Conservation (phyloP, 30 jellyfish, hydroid and myxozoan species). For the Hydra vulgaris region DNA sequence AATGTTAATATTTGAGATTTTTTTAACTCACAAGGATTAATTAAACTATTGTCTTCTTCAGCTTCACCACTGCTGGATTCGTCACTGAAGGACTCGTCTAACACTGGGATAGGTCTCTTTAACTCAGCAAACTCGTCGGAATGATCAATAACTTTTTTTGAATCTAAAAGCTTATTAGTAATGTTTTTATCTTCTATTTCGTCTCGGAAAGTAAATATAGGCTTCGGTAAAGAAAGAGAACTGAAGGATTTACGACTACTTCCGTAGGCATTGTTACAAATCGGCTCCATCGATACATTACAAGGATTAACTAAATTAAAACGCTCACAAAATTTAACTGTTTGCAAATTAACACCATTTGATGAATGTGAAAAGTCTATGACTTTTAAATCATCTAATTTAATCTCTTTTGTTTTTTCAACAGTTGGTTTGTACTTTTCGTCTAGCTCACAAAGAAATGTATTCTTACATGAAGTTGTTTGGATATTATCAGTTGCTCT, state of each 20-base stretch:
- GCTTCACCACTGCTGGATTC: not conserved
- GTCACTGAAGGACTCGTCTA: not conserved
- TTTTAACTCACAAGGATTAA: not conserved
- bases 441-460: slow-evolving; percentile 5
- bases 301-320: slow-evolving; percentile 19
- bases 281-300: not conserved
- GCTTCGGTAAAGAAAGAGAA: slow-evolving; percentile 18
- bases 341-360: slow-evolving; percentile 19
- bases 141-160: not conserved
- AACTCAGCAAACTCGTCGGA: slow-evolving; percentile 4
- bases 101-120: not conserved
- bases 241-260: slow-evolving; percentile 9
- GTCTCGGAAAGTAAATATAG: not conserved
- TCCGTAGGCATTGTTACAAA: slow-evolving; percentile 4
- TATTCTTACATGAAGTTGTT: not conserved
- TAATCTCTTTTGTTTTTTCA: not conserved
- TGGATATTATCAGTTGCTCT: slow-evolving; percentile 1
- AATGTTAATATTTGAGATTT: not conserved
- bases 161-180: not conserved
- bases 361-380: slow-evolving; percentile 12
- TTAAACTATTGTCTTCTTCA: not conserved
- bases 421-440: slow-evolving; percentile 14
- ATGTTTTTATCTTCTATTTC: not conserved
- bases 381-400: not conserved
- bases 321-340: slow-evolving; percentile 27